Conservation (phyloP, 1,140 invertebrate species). For the Chelonus insularis region DNA sequence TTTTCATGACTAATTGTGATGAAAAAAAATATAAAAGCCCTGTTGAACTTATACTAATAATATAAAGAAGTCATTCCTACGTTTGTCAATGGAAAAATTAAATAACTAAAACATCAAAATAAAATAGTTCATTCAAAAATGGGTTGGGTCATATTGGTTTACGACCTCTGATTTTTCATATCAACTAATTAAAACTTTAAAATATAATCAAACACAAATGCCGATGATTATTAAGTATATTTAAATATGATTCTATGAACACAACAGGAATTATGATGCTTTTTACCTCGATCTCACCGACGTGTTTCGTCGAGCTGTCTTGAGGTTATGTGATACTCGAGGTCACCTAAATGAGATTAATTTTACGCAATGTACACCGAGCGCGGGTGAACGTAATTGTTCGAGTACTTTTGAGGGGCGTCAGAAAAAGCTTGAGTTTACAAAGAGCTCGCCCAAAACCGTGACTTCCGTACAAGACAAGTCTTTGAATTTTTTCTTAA, state of each 20-base stretch:
- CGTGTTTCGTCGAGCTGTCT: slow-evolving; percentile 12
- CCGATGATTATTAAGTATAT: too few relatives aligned
- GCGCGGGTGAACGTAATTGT: slow-evolving; percentile 44
- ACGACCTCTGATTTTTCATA: too few relatives aligned
- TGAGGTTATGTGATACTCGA: slow-evolving; percentile 39
- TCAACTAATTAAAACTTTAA: too few relatives aligned
- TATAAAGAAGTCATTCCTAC: too few relatives aligned
- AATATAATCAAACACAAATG: too few relatives aligned
- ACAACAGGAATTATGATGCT: slow-evolving; percentile 11
- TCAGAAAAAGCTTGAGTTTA: neutral
- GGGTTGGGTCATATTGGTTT: neutral
- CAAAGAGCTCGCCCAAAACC: neutral
- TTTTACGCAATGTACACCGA: slow-evolving; percentile 52
- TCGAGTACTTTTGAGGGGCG: slow-evolving; percentile 27
- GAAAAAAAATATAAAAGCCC: too few relatives aligned
- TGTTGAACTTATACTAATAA: too few relatives aligned
- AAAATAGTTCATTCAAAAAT: too few relatives aligned
- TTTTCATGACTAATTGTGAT: too few relatives aligned
- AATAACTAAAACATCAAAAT: neutral
- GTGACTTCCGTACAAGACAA: neutral
- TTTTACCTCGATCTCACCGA: neutral
- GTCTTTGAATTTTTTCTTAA: neutral
- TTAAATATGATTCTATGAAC: too few relatives aligned
- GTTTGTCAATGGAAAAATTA: neutral
- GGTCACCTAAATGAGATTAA: slow-evolving; percentile 59